These are phyloP conservation scores for Kryptopterus vitreolus DNA, from an alignment of 2,797 vertebrate genomes.

Conservation along the genomic window DNA sequence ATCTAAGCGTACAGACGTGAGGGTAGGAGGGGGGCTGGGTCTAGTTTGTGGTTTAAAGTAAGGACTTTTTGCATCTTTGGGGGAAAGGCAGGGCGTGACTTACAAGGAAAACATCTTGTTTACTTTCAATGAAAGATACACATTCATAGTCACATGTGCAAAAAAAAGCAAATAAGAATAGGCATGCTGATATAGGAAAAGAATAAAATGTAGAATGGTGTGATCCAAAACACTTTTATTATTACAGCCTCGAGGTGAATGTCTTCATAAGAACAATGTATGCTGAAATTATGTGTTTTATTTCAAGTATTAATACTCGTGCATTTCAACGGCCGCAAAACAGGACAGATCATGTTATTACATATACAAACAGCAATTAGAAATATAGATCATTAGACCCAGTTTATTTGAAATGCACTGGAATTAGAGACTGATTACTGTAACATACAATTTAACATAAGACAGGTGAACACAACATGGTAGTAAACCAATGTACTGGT, in stretches of 20 bases:
- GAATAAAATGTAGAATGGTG: background rate
- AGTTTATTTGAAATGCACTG: too few species aligned
- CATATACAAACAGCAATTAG: too few species aligned
- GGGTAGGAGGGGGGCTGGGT: too few species aligned
- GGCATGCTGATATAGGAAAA: background rate
- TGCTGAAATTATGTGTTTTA: background rate
- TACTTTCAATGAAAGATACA: background rate
- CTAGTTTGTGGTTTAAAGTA: too few species aligned
- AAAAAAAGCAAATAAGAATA: background rate
- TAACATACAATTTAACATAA: too few species aligned
- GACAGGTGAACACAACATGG: background rate
- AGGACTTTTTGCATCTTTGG: too few species aligned
- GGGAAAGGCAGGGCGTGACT: too few species aligned
- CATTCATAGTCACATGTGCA: background rate
- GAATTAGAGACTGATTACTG: too few species aligned
- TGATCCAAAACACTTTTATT: background rate
- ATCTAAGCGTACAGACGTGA: too few species aligned
- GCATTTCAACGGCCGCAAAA: background rate
- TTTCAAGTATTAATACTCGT: background rate
- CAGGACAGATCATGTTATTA: background rate
- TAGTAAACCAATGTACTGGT: background rate
- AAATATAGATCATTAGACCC: background rate
- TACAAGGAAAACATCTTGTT: too few species aligned
- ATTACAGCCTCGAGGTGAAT: background rate
- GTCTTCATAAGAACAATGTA: background rate